These are phyloP conservation scores for Euzophera pinguis DNA, from an alignment of 2,888 invertebrate species.

Conservation along the genomic window DNA sequence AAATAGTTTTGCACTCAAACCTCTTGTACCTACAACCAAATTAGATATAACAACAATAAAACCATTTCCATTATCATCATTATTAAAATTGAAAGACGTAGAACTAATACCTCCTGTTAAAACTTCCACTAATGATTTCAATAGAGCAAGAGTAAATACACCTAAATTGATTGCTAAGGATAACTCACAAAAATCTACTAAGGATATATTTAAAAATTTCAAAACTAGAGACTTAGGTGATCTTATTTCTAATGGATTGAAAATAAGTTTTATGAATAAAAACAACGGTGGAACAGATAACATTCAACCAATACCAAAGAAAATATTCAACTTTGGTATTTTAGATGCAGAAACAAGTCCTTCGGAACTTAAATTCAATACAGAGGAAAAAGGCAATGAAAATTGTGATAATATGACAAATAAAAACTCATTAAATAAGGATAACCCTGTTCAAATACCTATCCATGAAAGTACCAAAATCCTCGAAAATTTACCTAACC, in stretches of 20 bases:
- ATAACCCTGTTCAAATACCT: not conserved
- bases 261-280: constrained; percentile 5
- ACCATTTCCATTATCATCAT: constrained; percentile 33
- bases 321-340: not conserved
- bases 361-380: not conserved
- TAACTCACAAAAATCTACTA: not conserved
- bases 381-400: not conserved
- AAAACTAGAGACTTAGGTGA: constrained; percentile 6
- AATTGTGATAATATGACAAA: not conserved
- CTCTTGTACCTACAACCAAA: constrained; percentile 18
- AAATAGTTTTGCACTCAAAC: constrained; percentile 15
- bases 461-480: not conserved
- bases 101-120: constrained; percentile 29
- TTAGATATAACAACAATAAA: constrained; percentile 18
- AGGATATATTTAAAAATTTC: not conserved
- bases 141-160: constrained; percentile 10
- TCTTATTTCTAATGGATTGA: constrained; percentile 8
- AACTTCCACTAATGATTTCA: constrained; percentile 8
- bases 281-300: not conserved
- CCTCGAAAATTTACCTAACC: not conserved
- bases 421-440: not conserved
- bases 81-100: constrained; percentile 49
- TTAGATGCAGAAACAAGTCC: constrained; percentile 9
- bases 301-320: constrained; percentile 6
- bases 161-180: constrained; percentile 5